Evolutionary conservation across 2,888 invertebrate genomes (phyloP), one percentile per base, ranked within the genome.

Genomic region (Metalampra italica): DNA sequence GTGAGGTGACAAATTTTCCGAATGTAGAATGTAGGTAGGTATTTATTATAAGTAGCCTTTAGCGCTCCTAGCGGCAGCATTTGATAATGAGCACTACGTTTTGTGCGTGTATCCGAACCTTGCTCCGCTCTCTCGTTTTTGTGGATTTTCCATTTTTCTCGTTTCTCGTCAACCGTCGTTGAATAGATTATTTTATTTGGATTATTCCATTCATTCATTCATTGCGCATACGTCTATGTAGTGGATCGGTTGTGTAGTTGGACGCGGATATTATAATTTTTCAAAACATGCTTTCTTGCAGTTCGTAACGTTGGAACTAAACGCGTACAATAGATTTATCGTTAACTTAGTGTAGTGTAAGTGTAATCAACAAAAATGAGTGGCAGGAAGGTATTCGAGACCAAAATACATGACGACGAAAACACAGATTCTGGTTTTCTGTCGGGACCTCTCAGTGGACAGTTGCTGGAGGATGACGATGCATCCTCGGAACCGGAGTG

Each of bases 401-500:
- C 79, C 32, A 84, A 84, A 68, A 55, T 81, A 54, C 57, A 57
- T 36, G 82, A 78, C 55, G 80, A 82, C 54, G 75, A 75, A 47
- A 74, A 70, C 56, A 55, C 67, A 50, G 88, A 88, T 66, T 85
- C 83, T 60, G 89, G 88, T 57, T 79, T 77, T 67, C 55, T 80
- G 38, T 87, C 88, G 32, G 82, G 78, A 50, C 69, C 66, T 36
- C 55, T 77, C 42, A 66, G 64, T 54, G 73, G 69, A 49, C 59
- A 60, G 59, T 58, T 76, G 51, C 57, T 64, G 30, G 61, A 64
- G 43, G 60, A 69, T 36, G 69, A 58, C 49, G 67, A 64, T 42
- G 54, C 66, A 12, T 32, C 8, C 29, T 13, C 12, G n/a, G 30
- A 42, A 29, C 43, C 32, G 30, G 22, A 38, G 15, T 12, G 36